A percentile compares a stretch with the other conserved stretches of the same genome.
Evolutionary conservation across 2,888 invertebrate species (phyloP).

Genomic region (Crocallis elinguaria): DNA sequence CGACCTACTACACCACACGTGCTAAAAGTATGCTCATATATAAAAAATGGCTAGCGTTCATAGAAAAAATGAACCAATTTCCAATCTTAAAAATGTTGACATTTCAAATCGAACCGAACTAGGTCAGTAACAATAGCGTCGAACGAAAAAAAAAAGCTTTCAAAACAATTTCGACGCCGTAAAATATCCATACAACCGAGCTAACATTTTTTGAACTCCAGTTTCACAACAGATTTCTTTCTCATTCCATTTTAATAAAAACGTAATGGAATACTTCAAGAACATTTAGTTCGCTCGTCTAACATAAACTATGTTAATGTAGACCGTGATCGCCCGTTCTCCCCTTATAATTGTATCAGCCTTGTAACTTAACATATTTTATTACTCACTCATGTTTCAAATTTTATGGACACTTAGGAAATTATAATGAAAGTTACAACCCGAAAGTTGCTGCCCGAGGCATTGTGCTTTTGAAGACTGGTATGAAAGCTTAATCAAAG

Average conservation of each 20-base stretch:
- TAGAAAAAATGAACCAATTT: conserved; percentile 2
- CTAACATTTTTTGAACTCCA: neutral
- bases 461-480: no score
- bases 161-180: conserved; percentile 11
- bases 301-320: neutral
- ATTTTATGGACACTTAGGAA: neutral
- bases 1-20: no score
- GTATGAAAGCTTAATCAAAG: no score
- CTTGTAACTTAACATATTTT: neutral
- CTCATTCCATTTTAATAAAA: neutral
- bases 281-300: neutral
- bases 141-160: conserved; percentile 13
- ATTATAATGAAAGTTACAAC: neutral
- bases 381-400: neutral
- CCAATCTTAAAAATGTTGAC: conserved; percentile 13
- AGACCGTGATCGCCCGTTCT: neutral
- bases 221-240: neutral
- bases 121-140: conserved; percentile 19
- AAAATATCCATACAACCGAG: neutral
- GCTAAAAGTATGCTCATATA: no score
- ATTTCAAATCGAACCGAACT: conserved; percentile 10
- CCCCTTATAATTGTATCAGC: neutral
- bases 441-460: no score
- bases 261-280: neutral
- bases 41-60: neutral